Conservation (phyloP, 2,888 invertebrate species). For the Hirtodrosophila histrioides region DNA sequence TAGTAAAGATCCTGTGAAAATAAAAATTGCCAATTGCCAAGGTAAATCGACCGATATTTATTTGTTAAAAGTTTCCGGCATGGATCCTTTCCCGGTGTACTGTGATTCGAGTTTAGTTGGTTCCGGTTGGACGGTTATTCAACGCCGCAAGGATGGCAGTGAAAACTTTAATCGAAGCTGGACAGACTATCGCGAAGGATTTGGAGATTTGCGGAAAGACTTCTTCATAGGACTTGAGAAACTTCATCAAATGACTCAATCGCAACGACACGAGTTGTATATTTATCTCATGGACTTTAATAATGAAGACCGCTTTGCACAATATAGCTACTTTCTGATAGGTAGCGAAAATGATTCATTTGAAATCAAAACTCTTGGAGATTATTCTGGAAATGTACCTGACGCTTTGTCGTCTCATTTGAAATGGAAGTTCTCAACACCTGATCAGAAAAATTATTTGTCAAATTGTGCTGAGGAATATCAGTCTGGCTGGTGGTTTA, state of each 20-base stretch:
- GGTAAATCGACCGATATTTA: conserved; percentile 1
- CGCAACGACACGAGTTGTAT: conserved; percentile 85
- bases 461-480: conserved; percentile 88
- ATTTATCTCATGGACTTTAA: conserved; percentile 87
- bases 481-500: conserved; percentile 89
- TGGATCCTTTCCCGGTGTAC: conserved; percentile 85
- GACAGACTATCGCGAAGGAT: conserved; percentile 88
- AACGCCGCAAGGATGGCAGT: conserved; percentile 87
- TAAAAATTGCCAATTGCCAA: conserved; percentile 1
- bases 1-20: not conserved
- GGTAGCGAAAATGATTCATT: conserved; percentile 88
- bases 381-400: conserved; percentile 87
- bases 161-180: conserved; percentile 88
- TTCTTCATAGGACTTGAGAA: conserved; percentile 89
- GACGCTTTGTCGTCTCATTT: conserved; percentile 88
- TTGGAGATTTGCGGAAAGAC: conserved; percentile 88
- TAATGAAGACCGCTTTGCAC: conserved; percentile 86
- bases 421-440: conserved; percentile 88
- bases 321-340: conserved; percentile 87
- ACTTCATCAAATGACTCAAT: conserved; percentile 84
- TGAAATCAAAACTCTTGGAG: conserved; percentile 87
- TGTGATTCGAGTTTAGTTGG: conserved; percentile 73
- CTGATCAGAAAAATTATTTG: conserved; percentile 86
- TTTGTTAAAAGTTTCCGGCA: not conserved
- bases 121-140: conserved; percentile 89